These are phyloP conservation scores for Python bivittatus DNA, from an alignment of 2,113 vertebrate species.

Conservation along the genomic window DNA sequence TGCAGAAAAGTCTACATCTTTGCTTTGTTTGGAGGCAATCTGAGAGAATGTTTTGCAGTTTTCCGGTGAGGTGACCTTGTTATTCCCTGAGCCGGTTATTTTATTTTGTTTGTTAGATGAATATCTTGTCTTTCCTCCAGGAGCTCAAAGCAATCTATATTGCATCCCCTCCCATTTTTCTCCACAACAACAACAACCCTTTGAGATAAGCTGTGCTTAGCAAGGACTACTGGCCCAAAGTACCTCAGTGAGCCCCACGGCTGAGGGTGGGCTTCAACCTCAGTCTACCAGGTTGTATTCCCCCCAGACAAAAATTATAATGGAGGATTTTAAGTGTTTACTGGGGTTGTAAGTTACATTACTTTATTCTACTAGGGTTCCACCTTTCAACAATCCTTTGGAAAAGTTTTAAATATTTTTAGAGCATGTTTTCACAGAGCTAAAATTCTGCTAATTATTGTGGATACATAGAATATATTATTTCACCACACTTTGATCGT, in stretches of 20 bases:
- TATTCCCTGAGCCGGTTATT: background rate
- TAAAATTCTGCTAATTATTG: background rate
- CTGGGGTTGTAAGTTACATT: background rate
- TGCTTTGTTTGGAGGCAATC: too few species aligned
- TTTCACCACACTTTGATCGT: background rate
- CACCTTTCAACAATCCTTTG: background rate
- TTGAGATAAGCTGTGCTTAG: background rate
- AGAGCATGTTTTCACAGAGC: background rate
- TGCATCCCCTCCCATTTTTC: background rate
- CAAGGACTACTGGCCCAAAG: background rate
- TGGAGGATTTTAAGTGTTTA: background rate
- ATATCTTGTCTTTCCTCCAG: background rate
- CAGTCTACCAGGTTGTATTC: background rate
- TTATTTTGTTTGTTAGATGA: background rate
- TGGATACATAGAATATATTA: too few species aligned
- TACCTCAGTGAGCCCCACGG: background rate
- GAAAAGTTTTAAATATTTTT: background rate
- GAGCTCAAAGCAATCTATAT: background rate
- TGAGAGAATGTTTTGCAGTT: too few species aligned
- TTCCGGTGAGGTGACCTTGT: too few species aligned
- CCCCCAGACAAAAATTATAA: background rate
- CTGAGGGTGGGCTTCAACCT: background rate
- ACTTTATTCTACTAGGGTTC: background rate
- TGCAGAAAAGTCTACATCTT: too few species aligned
- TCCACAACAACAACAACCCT: background rate